Evolutionary conservation across 2,888 invertebrate species (phyloP), one percentile per base, ranked within the genome.

Genomic region (Lathronympha strigana): DNA sequence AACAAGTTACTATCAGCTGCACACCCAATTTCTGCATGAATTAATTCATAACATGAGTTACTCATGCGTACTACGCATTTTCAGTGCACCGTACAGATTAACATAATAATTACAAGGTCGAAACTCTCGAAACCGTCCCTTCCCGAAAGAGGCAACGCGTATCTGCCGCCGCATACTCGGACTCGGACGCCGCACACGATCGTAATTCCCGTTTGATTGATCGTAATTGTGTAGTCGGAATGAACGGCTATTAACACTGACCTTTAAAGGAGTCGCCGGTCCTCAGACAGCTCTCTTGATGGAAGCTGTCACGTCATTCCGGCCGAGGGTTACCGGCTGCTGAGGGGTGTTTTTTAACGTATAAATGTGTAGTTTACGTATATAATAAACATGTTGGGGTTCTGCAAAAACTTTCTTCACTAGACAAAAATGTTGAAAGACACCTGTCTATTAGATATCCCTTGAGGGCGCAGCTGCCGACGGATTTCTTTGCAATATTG

Each of bases 231-330:
- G 31, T 50, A 28, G 28, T 11, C 31, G 31, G 31, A 28, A 31
- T 19, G 31, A 31, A 50, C 50, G 31, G 50, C 50, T 31, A 50
- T 31, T 50, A 50, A 17, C 31, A 19, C 50, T 50, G 50, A 50
- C 50, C 50, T 50, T 50, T 50, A 31, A 50, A 50, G 49, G 25
- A 28, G 28, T 17, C 28, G 49, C 31, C 28, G 11, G 11, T 21
- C 28, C 9, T 5, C 4, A 31, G 50, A 50, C 50, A 17, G 50
- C 31, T 28, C 11, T 23, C 28, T 19, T 50, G 50, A 31, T 50
- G 31, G 31, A 13, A 17, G 17, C 19, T 50, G 50, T 13, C 31
- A 50, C 17, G 11, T 31, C 9, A 11, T 17, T 50, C 25, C 17
- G 31, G 28, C 17, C 28, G 13, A 31, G 31, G 28, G 28, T 28